Base-by-base conservation (phyloP, 2,888 invertebrate genomes). In the Mechanitis messenoides region DNA sequence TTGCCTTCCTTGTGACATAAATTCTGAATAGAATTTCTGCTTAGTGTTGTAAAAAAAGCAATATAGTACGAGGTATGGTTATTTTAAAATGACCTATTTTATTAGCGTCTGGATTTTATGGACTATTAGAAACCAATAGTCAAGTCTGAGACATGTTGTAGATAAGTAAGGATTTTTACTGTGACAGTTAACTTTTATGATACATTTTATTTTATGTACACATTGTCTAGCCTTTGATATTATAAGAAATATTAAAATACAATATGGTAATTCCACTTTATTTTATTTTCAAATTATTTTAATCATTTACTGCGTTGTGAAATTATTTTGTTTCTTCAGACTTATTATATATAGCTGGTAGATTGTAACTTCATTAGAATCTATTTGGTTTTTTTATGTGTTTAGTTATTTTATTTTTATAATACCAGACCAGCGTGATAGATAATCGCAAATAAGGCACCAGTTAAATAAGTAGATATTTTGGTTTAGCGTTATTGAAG, bases 141-240 rank as follows among this genome's bases (percentile, higher is more conserved):
- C 42, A 58, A 56, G 56, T 70, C 58, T 53, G 59, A 65, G 68
- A 62, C 72, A 68, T 72, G 69, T 70, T 68, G 69, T 64, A 72
- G 72, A 79, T 79, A 80, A 76, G 73, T 79, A 75, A 76, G 66
- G 64, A 69, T 78, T 76, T 71, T 81, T 80, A 81, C 77, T 72
- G 68, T 72, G 70, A 75, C 74, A 76, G 76, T 76, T 74, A 72
- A 72, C 73, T 75, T 79, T 80, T 75, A 79, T 74, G 77, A 77
- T 71, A 69, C 64, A 66, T 63, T 68, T 68, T 64, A 67, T 63
- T 65, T 63, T 63, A 61, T 61, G 53, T 58, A 46, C 59, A 61
- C 66, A 64, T 66, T 66, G 64, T 66, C 63, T 55, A 55, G 38
- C 63, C 58, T 59, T 53, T 35, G 35, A 58, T 42, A 47, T 55